Conservation (phyloP, 1,140 invertebrate genomes). For the Zelostemma sp. region DNA sequence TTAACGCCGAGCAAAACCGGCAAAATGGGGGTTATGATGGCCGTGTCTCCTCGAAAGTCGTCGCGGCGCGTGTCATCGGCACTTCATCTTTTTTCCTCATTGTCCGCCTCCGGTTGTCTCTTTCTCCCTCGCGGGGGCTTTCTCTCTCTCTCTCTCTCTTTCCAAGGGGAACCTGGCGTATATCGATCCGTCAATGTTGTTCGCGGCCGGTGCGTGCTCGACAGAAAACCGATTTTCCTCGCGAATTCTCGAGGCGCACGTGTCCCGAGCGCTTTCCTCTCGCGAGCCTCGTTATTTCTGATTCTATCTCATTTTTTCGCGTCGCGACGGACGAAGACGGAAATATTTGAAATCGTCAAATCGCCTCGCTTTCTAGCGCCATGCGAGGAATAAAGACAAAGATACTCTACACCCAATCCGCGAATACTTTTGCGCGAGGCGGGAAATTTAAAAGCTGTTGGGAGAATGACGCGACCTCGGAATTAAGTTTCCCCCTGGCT, state of each 20-base stretch:
- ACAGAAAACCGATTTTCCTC: neutral
- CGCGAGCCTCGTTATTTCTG: too few species aligned
- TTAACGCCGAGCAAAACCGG: constrained; percentile 14
- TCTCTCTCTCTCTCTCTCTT: constrained; percentile 7
- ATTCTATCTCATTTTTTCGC: too few species aligned
- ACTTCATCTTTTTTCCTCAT: neutral
- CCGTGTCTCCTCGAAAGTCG: neutral
- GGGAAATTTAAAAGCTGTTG: too few species aligned
- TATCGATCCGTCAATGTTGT: constrained; percentile 11
- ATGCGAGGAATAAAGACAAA: too few species aligned
- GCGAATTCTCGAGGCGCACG: constrained; percentile 3
- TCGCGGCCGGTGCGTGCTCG: neutral
- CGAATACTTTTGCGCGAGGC: too few species aligned
- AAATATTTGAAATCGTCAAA: too few species aligned
- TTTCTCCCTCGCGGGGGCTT: neutral
- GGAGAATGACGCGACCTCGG: too few species aligned
- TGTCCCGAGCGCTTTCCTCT: neutral
- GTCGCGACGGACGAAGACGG: too few species aligned
- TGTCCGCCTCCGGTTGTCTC: constrained; percentile 7
- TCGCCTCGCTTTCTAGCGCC: too few species aligned
- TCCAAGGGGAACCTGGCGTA: neutral
- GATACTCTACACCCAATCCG: too few species aligned
- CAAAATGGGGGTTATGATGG: constrained; percentile 11
- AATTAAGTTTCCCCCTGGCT: neutral
- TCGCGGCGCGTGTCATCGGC: constrained; percentile 2